Conservation (phyloP, 2,113 vertebrate genomes). For the Rhodinocichla rosea region DNA sequence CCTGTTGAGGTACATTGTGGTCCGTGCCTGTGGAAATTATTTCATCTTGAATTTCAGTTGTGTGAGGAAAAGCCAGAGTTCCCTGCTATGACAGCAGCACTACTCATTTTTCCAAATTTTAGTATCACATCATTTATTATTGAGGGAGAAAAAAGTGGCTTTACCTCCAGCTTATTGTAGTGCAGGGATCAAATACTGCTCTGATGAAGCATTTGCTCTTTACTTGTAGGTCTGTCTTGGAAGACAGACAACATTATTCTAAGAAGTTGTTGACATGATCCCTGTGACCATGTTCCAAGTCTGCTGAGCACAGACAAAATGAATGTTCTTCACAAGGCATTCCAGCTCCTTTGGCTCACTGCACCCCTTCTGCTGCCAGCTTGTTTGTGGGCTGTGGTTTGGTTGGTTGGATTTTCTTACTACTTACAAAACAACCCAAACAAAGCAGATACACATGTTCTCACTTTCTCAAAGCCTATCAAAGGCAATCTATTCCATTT, state of each 20-base stretch:
- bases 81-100: neutral
- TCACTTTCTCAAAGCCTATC: neutral
- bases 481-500: neutral
- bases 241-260: neutral
- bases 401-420: neutral
- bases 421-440: neutral
- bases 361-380: neutral
- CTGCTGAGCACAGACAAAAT: neutral
- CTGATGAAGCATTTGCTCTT: neutral
- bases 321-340: neutral
- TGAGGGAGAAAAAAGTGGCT: neutral
- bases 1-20: neutral
- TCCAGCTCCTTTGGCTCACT: neutral
- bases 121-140: fast-evolving
- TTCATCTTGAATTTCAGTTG: neutral
- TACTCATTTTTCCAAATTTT: neutral
- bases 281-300: neutral
- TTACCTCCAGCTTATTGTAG: neutral
- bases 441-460: neutral
- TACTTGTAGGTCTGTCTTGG: neutral
- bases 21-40: neutral
- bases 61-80: neutral
- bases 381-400: neutral
- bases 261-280: neutral
- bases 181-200: neutral